Evolutionary conservation across 2,888 invertebrate species (phyloP).

Genomic region (Pantelozetes paolii): DNA sequence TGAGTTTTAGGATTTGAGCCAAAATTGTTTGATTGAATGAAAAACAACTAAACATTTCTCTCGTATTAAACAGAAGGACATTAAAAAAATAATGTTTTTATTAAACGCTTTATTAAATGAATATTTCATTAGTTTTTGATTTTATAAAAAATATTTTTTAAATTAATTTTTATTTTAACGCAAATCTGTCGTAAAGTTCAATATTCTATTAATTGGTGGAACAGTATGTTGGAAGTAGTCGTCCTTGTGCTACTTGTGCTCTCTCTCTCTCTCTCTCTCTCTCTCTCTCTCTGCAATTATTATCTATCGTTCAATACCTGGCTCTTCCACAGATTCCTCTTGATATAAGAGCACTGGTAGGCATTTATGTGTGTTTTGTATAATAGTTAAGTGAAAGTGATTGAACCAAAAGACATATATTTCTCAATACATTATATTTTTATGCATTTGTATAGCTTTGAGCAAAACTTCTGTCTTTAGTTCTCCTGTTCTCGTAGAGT

Average conservation of each 20-base stretch:
- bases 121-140: neutral
- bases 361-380: neutral
- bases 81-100: neutral
- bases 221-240: conserved; percentile 5
- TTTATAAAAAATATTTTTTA: neutral
- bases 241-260: conserved; percentile 27
- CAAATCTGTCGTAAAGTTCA: neutral
- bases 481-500: neutral
- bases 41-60: neutral
- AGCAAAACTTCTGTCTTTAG: neutral
- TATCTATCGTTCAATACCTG: neutral
- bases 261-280: neutral
- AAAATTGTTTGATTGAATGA: neutral
- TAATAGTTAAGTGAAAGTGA: neutral
- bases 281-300: neutral
- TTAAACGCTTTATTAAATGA: no score
- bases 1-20: conserved; percentile 8
- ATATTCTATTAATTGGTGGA: conserved; percentile 1
- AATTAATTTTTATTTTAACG: neutral
- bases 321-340: neutral
- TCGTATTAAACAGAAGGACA: conserved; percentile 7
- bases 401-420: conserved; percentile 3
- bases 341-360: neutral
- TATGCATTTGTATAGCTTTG: neutral
- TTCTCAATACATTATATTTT: neutral